A percentile compares a stretch with the other conserved stretches of the same genome.
Conservation (phyloP, 2,797 vertebrate genomes). For the Lithobates sylvaticus region DNA sequence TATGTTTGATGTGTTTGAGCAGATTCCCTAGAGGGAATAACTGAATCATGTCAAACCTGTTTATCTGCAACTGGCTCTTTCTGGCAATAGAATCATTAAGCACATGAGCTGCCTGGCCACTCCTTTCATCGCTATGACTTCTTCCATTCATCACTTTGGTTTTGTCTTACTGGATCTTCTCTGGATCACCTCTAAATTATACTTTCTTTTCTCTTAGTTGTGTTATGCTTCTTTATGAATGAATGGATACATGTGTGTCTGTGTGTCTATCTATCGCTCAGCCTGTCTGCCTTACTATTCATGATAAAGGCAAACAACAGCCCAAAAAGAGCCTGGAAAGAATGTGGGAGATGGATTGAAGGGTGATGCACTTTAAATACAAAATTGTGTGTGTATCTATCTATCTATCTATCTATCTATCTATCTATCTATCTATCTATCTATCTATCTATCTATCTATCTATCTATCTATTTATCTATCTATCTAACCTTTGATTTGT, state of each 20-base stretch:
- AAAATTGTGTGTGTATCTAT: no score
- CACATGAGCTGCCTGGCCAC: conserved; percentile 70
- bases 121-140: conserved; percentile 1
- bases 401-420: no score
- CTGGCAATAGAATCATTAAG: conserved; percentile 77
- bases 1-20: conserved; percentile 79
- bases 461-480: no score
- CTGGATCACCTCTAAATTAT: no score
- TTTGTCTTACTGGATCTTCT: neutral
- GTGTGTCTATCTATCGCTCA: conserved; percentile 23
- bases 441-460: no score
- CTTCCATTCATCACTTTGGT: neutral
- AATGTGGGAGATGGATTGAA: neutral
- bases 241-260: neutral
- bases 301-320: no score
- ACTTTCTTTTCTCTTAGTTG: no score
- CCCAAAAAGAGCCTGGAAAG: no score
- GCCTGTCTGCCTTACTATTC: conserved; percentile 5
- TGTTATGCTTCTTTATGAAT: no score
- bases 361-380: no score
- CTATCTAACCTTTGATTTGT: no score
- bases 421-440: no score
- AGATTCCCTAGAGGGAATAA: conserved; percentile 78
- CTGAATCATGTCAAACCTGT: conserved; percentile 84
- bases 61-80: conserved; percentile 82